Evolutionary conservation across 2,797 vertebrate genomes (phyloP).

Genomic region (Manis javanica): DNA sequence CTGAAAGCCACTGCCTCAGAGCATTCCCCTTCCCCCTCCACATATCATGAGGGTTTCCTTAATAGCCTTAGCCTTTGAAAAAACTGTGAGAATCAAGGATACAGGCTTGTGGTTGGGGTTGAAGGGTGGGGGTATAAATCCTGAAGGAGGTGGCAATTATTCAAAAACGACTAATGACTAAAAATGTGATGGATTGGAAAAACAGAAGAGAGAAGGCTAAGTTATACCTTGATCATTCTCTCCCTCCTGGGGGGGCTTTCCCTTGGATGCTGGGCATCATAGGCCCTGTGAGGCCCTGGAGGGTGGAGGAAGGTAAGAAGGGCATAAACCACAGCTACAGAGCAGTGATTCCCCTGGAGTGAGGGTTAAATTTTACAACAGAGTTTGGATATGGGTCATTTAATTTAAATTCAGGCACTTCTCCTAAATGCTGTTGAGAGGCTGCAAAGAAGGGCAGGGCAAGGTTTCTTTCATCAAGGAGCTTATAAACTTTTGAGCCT

Average conservation of each 20-base stretch:
- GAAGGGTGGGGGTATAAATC: background rate
- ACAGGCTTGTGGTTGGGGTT: background rate
- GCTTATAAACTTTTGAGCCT: constrained; percentile 58
- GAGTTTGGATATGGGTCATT: constrained; percentile 6
- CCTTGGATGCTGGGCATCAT: background rate
- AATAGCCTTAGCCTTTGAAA: background rate
- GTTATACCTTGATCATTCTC: background rate
- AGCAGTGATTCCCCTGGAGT: background rate
- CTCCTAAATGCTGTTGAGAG: background rate
- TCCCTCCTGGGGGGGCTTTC: background rate
- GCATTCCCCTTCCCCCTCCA: background rate
- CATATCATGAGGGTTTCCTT: background rate
- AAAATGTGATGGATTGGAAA: background rate
- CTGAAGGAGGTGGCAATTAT: background rate
- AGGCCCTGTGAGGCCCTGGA: background rate
- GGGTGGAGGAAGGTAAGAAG: background rate
- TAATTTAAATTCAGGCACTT: constrained; percentile 55
- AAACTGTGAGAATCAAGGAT: background rate
- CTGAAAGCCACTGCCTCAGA: background rate
- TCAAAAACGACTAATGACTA: background rate
- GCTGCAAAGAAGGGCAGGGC: constrained; percentile 9
- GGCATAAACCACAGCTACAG: background rate
- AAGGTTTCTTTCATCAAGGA: constrained; percentile 56
- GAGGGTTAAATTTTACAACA: constrained; percentile 17
- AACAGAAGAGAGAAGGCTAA: background rate